Conservation (phyloP, 2,888 invertebrate genomes). For the Ischnus inquisitorius region DNA sequence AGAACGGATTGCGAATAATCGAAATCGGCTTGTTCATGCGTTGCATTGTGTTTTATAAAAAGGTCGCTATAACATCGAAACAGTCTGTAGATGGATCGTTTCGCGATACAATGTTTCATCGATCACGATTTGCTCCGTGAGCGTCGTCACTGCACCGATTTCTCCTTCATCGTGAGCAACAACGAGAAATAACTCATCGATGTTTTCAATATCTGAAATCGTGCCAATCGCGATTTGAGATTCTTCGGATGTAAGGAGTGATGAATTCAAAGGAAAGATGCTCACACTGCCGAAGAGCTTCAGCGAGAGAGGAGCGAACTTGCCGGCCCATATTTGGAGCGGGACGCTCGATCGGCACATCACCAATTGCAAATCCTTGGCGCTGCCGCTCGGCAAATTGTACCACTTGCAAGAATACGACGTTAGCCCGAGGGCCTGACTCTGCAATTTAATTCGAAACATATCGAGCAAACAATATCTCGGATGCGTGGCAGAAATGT, state of each 20-base stretch:
- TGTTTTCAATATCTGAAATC: not conserved
- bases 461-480: not conserved
- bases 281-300: not conserved
- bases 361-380: slow-evolving; percentile 50
- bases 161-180: not conserved
- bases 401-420: slow-evolving; percentile 63
- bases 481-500: not conserved
- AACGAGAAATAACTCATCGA: slow-evolving; percentile 1
- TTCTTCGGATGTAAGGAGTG: not conserved
- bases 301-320: not conserved
- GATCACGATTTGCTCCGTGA: not conserved
- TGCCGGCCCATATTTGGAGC: not conserved
- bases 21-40: not conserved
- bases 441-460: slow-evolving; percentile 43
- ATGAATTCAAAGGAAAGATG: not conserved
- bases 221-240: not conserved
- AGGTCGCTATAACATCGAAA: not conserved
- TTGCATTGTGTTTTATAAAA: not conserved
- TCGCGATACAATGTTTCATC: not conserved
- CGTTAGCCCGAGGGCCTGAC: slow-evolving; percentile 38
- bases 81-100: not conserved
- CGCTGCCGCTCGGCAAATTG: slow-evolving; percentile 43
- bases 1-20: not conserved
- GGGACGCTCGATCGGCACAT: slow-evolving; percentile 51
- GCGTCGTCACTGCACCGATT: not conserved